These are phyloP conservation scores for Chelmon rostratus DNA, from an alignment of 2,797 vertebrate species.

Conservation along the genomic window DNA sequence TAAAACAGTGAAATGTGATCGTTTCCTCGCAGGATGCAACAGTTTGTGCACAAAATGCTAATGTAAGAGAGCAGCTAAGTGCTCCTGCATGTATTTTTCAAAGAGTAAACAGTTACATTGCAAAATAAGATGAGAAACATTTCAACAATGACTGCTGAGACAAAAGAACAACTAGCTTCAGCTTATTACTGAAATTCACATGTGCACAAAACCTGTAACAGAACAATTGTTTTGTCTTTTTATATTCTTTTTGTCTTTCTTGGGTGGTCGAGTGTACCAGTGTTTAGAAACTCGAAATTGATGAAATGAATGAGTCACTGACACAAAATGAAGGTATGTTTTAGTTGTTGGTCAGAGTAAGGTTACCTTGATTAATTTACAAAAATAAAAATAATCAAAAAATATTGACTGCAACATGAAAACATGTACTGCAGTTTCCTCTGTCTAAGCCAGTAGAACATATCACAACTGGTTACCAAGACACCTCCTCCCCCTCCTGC, in stretches of 20 bases:
- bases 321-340: background rate
- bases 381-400: background rate
- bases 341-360: background rate
- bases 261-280: no score
- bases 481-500: background rate
- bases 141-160: background rate
- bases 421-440: background rate
- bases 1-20: background rate
- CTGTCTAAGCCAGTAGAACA: background rate
- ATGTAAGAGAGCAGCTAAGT: slow-evolving; percentile 3
- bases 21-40: background rate
- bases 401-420: background rate
- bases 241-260: no score
- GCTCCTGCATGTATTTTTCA: slow-evolving; percentile 26
- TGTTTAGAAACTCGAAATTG: no score
- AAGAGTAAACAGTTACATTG: slow-evolving; percentile 8
- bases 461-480: slow-evolving; percentile 6
- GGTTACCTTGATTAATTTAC: background rate
- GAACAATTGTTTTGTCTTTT: no score
- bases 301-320: background rate
- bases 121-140: background rate
- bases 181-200: background rate
- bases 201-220: background rate
- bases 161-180: background rate
- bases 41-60: slow-evolving; percentile 1